phyloP scores from a whole-genome alignment of 2,113 vertebrate genomes.

The Euleptes europaea region DNA sequence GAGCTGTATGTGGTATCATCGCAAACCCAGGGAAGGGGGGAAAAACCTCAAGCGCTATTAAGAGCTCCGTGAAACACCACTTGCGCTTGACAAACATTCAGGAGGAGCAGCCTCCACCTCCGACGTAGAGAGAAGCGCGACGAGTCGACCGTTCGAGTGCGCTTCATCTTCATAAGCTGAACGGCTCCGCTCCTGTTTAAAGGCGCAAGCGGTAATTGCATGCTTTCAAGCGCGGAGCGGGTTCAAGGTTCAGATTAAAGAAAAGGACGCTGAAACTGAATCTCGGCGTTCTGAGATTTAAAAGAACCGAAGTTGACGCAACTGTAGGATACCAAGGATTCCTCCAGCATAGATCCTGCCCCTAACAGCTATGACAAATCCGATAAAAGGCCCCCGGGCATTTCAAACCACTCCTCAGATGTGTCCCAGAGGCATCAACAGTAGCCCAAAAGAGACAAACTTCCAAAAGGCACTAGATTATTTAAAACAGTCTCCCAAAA shows the following conservation, averaged over 20 bases:
- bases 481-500: neutral
- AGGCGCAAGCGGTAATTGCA: neutral
- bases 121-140: slow-evolving; percentile 16
- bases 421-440: neutral
- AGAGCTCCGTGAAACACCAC: slow-evolving; percentile 31
- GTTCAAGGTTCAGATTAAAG: neutral
- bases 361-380: too few species aligned
- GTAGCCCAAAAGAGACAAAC: neutral
- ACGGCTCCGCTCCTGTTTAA: neutral
- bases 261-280: neutral
- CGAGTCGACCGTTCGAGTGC: slow-evolving; percentile 25
- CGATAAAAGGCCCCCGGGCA: neutral
- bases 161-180: slow-evolving; percentile 17
- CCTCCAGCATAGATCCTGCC: neutral
- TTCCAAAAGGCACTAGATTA: neutral
- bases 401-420: neutral
- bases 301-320: neutral
- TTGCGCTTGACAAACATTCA: neutral
- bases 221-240: neutral
- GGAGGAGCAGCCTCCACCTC: neutral
- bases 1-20: neutral
- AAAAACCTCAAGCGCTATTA: neutral
- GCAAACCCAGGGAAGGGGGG: neutral
- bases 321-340: too few species aligned
- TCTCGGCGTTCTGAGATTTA: neutral